These are phyloP conservation scores for Phocoena sinus DNA, from an alignment of 2,113 vertebrate species.

Conservation along the genomic window DNA sequence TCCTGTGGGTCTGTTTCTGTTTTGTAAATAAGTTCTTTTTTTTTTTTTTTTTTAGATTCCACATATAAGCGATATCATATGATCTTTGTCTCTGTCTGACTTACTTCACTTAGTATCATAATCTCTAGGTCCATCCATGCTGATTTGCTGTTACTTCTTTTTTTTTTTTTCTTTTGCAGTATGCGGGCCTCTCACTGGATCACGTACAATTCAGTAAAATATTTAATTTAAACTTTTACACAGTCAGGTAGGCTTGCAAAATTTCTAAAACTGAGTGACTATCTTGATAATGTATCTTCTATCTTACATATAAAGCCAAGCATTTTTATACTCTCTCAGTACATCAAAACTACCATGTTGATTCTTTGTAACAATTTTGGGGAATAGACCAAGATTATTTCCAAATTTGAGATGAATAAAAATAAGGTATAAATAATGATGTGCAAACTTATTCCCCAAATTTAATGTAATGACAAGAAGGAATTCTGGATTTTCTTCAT, in stretches of 20 bases:
- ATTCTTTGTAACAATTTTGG: neutral
- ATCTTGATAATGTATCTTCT: neutral
- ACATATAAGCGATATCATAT: fast-evolving
- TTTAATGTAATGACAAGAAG: neutral
- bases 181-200: neutral
- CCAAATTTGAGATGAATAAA: neutral
- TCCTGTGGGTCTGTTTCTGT: neutral
- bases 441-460: neutral
- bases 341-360: neutral
- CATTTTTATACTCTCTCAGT: neutral
- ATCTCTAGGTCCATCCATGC: no score
- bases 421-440: neutral
- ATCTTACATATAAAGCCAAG: neutral
- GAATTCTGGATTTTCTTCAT: neutral
- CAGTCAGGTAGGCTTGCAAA: neutral
- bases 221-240: neutral
- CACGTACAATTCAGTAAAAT: neutral
- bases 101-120: no score
- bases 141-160: neutral
- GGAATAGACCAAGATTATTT: neutral
- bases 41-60: no score
- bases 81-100: no score
- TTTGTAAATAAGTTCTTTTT: no score
- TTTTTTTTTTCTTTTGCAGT: no score
- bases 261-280: neutral